Percentiles rank a stretch among this genome's conserved stretches.
phyloP scores from a whole-genome alignment of 2,797 vertebrate species.

The Chromis chromis region DNA sequence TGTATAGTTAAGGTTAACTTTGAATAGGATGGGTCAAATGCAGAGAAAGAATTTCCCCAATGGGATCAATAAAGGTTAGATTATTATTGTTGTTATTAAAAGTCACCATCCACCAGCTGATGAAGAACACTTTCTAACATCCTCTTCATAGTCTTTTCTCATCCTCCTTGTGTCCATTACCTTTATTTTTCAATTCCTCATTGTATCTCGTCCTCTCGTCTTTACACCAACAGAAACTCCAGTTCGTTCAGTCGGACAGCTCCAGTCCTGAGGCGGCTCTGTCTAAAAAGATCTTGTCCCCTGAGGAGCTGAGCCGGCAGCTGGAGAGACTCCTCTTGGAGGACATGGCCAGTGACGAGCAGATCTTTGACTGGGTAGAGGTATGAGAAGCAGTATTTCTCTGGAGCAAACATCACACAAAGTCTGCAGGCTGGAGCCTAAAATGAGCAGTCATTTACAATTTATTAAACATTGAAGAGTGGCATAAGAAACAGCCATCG shows the following conservation, averaged over 20 bases:
- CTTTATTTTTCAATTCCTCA: background rate
- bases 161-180: background rate
- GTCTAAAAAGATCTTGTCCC: conserved; percentile 73
- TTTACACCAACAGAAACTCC: conserved; percentile 89
- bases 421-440: background rate
- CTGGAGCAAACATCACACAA: background rate
- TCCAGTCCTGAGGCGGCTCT: conserved; percentile 53
- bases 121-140: background rate
- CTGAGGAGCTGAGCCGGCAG: conserved; percentile 90
- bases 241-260: conserved; percentile 85
- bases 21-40: too few species aligned
- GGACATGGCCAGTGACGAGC: conserved; percentile 94
- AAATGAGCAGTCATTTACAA: conserved; percentile 1
- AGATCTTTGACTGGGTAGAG: conserved; percentile 99
- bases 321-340: conserved; percentile 94
- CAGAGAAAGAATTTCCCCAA: too few species aligned
- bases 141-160: background rate
- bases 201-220: background rate
- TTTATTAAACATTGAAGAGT: background rate
- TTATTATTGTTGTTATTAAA: too few species aligned
- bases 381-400: conserved; percentile 78
- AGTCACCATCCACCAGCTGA: background rate
- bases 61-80: too few species aligned
- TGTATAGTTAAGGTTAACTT: too few species aligned
- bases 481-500: background rate